Percentiles rank a stretch among this genome's conserved stretches.
Conservation (phyloP, 2,888 invertebrate species). For the Sinhomidia bicolor region DNA sequence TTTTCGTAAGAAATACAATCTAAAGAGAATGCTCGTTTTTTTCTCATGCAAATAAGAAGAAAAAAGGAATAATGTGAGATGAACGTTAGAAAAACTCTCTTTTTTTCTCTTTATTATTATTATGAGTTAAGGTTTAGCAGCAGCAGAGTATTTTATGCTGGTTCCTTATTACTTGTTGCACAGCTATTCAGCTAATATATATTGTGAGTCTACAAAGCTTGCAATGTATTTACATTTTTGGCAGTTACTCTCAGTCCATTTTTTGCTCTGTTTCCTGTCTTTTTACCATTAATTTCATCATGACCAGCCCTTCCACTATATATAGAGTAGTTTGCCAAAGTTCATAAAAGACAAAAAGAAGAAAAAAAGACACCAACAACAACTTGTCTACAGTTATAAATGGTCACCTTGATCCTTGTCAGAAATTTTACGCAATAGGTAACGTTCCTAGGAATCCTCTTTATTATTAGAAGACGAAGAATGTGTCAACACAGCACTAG, state of each 20-base stretch:
- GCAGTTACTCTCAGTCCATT: slow-evolving; percentile 3
- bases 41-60: neutral
- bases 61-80: neutral
- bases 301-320: too few relatives aligned
- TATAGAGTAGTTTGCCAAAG: too few relatives aligned
- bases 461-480: neutral
- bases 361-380: neutral
- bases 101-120: neutral
- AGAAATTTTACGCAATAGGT: slow-evolving; percentile 17
- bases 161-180: too few relatives aligned
- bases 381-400: neutral
- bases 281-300: slow-evolving; percentile 16
- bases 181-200: too few relatives aligned
- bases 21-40: neutral
- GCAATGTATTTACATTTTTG: slow-evolving; percentile 64
- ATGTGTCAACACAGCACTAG: neutral
- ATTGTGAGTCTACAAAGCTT: too few relatives aligned
- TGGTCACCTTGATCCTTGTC: slow-evolving; percentile 7
- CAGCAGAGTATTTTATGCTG: too few relatives aligned
- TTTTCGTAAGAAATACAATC: neutral
- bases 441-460: neutral
- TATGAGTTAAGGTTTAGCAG: too few relatives aligned
- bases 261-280: neutral
- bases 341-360: neutral
- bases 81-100: neutral